Evolutionary conservation across 1,140 invertebrate species (phyloP).

Genomic region (Glomeris maerens): DNA sequence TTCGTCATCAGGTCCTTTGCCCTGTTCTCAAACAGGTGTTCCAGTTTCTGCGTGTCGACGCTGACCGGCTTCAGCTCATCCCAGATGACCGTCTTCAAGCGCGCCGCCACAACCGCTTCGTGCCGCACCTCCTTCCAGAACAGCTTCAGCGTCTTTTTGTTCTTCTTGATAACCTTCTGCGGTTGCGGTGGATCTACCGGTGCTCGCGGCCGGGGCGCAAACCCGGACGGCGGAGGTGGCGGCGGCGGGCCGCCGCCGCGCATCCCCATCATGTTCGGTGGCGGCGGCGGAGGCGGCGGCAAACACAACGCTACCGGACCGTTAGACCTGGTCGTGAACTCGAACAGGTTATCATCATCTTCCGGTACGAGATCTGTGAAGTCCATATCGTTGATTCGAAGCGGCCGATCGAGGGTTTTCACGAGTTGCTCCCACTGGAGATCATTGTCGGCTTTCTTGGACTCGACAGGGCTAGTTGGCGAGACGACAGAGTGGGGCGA

Average conservation of each 20-base stretch:
- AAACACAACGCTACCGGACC: not conserved
- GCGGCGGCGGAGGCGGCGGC: constrained; percentile 25
- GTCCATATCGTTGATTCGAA: constrained; percentile 87
- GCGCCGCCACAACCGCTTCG: constrained; percentile 54
- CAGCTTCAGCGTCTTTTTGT: constrained; percentile 96
- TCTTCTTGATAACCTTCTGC: constrained; percentile 47
- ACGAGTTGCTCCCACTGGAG: constrained; percentile 87
- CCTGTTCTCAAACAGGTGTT: constrained; percentile 92
- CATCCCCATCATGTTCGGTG: constrained; percentile 16
- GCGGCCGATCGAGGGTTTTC: constrained; percentile 58
- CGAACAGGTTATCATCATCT: constrained; percentile 33
- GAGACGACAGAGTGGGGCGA: too few relatives aligned
- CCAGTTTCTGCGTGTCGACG: constrained; percentile 83
- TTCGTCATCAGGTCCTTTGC: constrained; percentile 89
- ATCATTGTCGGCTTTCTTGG: constrained; percentile 82
- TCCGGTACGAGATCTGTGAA: constrained; percentile 75
- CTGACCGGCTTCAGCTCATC: constrained; percentile 69
- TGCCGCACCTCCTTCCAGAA: constrained; percentile 95
- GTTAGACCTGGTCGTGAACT: not conserved
- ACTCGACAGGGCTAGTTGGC: constrained; percentile 38
- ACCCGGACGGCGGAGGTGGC: constrained; percentile 30
- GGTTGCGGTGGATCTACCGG: constrained; percentile 31
- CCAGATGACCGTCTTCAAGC: constrained; percentile 74
- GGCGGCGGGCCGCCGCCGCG: constrained; percentile 21
- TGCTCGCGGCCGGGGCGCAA: constrained; percentile 18